Conservation (phyloP, 2,888 invertebrate genomes). For the Danaus chrysippus region DNA sequence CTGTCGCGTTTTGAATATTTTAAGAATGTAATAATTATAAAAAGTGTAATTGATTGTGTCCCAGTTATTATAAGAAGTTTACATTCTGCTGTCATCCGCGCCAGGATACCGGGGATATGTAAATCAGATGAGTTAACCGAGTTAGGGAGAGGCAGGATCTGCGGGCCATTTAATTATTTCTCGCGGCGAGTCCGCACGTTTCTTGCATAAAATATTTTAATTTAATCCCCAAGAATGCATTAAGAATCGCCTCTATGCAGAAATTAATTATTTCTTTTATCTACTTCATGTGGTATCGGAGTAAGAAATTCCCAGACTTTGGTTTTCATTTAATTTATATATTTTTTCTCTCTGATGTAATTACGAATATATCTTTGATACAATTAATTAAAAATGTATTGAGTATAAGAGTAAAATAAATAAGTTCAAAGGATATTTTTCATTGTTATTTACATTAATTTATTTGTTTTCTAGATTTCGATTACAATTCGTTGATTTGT, state of each 20-base stretch:
- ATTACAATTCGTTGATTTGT: too few relatives aligned
- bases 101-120: constrained; percentile 36
- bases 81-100: constrained; percentile 36
- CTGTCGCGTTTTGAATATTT: too few relatives aligned
- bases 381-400: too few relatives aligned
- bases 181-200: constrained; percentile 33
- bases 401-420: too few relatives aligned
- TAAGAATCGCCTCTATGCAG: constrained; percentile 37
- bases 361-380: too few relatives aligned
- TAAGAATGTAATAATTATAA: neutral
- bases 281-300: constrained; percentile 7
- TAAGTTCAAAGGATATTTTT: too few relatives aligned
- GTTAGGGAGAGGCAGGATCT: constrained; percentile 55
- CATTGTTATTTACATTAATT: too few relatives aligned
- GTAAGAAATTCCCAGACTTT: too few relatives aligned
- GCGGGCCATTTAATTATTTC: constrained; percentile 50
- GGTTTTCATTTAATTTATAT: too few relatives aligned
- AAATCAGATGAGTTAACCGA: constrained; percentile 45
- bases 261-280: constrained; percentile 34
- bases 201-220: constrained; percentile 54
- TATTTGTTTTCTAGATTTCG: too few relatives aligned
- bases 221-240: constrained; percentile 49
- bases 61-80: constrained; percentile 17
- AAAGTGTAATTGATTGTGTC: neutral
- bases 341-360: too few relatives aligned